Base-by-base conservation (phyloP, 1,140 invertebrate species). In the Pseudomyrmex concolor region DNA sequence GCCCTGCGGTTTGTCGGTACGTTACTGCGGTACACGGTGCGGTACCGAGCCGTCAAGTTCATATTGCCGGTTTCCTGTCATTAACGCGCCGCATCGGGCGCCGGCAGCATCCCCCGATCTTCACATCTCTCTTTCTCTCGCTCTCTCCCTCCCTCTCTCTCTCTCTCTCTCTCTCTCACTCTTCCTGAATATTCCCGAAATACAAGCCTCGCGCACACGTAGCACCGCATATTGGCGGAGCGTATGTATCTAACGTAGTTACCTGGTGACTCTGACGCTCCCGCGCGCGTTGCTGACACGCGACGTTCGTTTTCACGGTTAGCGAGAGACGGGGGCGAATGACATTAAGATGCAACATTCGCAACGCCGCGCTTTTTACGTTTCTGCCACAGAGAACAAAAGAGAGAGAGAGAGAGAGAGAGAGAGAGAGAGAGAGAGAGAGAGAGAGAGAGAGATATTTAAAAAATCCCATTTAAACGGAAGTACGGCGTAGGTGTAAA, bases 11-110 rank as follows among this genome's bases (percentile, higher is more conserved):
- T 84, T 87, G 85, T 91, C 78, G 90, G 88, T 92, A 91, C 90
- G 90, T 87, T 91, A 89, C 89, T 91, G 91, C 83, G 87, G 84
- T 85, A 83, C 85, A 71, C 84, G 60, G 82, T 91, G 92, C 91
- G 92, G 92, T 93, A 89, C 90, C 90, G 89, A 93, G 90, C 92
- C 93, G 93, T 94, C 93, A 94, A 93, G 92, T 93, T 93, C 93
- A 93, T 93, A 94, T 94, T 93, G 92, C 92, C 90, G 91, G 92
- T 94, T 94, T 94, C 93, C 93, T 94, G 93, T 94, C 93, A 94
- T 94, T 94, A 94, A 92, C 92, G 92, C 91, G 90, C 91, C 90
- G 82, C 86, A 89, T 90, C 88, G 87, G 86, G 86, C 85, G 77
- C 86, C 87, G 71, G 68, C 85, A 71, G 45, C 51, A 22, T 22